Percentiles rank a stretch among this genome's conserved stretches.
phyloP scores from a whole-genome alignment of 2,888 invertebrate genomes.

The Azorinus chamasolen region DNA sequence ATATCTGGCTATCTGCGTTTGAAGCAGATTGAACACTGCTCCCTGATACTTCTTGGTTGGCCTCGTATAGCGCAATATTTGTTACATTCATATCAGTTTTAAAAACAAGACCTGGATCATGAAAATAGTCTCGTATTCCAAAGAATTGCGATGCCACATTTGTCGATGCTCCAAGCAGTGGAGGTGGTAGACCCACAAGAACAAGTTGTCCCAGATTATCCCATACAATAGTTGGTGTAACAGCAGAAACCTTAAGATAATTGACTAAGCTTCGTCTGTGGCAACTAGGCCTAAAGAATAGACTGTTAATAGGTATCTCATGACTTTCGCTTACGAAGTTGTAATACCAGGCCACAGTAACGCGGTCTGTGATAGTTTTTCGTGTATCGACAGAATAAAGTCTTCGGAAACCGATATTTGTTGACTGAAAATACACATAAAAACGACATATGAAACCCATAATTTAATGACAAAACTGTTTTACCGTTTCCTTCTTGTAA shows the following conservation, averaged over 20 bases:
- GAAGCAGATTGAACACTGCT: neutral
- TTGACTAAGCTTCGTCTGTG: too few species aligned
- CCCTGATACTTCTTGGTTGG: neutral
- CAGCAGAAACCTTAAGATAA: neutral
- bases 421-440: conserved; percentile 28
- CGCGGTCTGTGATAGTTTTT: conserved; percentile 43
- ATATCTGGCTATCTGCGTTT: conserved; percentile 47
- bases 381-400: conserved; percentile 69
- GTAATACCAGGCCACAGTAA: conserved; percentile 65
- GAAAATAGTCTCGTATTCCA: conserved; percentile 57
- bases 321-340: conserved; percentile 64
- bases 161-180: conserved; percentile 11
- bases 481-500: too few species aligned
- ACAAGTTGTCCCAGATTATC: conserved; percentile 22
- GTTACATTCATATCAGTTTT: conserved; percentile 26
- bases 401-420: conserved; percentile 62
- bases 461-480: too few species aligned
- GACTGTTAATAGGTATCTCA: too few species aligned
- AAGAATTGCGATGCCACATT: conserved; percentile 34
- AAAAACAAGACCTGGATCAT: conserved; percentile 42
- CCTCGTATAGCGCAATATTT: conserved; percentile 60
- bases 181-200: conserved; percentile 45
- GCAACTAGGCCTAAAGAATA: too few species aligned
- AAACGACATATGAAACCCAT: neutral
- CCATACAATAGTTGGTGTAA: conserved; percentile 33